Conservation (phyloP, 2,888 invertebrate genomes). For the Prosapia bicincta region DNA sequence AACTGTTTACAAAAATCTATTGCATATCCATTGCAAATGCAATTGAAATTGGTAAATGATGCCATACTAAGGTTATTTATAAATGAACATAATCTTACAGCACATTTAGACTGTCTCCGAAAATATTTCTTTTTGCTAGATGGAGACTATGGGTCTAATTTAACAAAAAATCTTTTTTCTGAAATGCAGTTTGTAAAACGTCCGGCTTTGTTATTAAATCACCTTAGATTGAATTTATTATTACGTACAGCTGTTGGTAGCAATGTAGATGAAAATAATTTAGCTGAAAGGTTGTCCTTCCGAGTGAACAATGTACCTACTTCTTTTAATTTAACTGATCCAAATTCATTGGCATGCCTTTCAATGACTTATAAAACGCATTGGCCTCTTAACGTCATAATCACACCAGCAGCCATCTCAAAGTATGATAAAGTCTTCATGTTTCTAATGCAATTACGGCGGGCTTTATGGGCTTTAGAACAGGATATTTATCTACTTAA, state of each 20-base stretch:
- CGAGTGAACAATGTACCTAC: conserved; percentile 18
- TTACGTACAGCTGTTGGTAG: conserved; percentile 10
- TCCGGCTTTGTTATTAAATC: conserved; percentile 16
- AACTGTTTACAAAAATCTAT: conserved; percentile 24
- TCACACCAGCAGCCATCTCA: conserved; percentile 17
- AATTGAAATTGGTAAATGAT: conserved; percentile 12
- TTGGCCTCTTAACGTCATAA: conserved; percentile 27
- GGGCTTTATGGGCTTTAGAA: conserved; percentile 21
- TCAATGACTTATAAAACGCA: conserved; percentile 23
- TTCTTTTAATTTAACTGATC: conserved; percentile 20
- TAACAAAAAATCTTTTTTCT: conserved; percentile 17
- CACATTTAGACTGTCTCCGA: conserved; percentile 24
- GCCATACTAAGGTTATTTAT: conserved; percentile 22
- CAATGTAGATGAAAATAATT: conserved; percentile 7
- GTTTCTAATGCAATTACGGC: conserved; percentile 17
- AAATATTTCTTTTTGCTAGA: conserved; percentile 27
- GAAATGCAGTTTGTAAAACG: conserved; percentile 17
- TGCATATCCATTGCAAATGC: conserved; percentile 12
- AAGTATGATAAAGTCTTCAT: conserved; percentile 18
- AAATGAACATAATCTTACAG: conserved; percentile 17
- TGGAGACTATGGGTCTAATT: conserved; percentile 22
- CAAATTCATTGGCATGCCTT: conserved; percentile 18
- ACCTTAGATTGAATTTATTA: conserved; percentile 14
- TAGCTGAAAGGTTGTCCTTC: conserved; percentile 24
- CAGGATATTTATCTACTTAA: conserved; percentile 25